Percentiles rank a stretch among this genome's conserved stretches.
Evolutionary conservation across 2,888 invertebrate genomes (phyloP).

Genomic region (Aromia moschata): DNA sequence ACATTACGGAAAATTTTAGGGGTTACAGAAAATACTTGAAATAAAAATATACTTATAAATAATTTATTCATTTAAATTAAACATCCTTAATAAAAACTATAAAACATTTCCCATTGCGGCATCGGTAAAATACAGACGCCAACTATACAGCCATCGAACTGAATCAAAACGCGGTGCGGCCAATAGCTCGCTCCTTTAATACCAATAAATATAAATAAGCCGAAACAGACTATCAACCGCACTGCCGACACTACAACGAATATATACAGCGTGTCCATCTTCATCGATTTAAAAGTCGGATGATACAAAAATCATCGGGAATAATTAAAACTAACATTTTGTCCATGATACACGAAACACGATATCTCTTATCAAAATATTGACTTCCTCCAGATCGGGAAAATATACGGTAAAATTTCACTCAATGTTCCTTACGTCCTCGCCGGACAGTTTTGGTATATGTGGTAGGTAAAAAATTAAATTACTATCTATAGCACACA

Average conservation of each 20-base stretch:
- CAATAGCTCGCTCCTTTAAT: constrained; percentile 2
- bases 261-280: constrained; percentile 4
- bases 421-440: not conserved
- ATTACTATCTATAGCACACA: constrained; percentile 2
- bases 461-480: constrained; percentile 16
- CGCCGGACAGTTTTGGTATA: constrained; percentile 1
- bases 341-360: constrained; percentile 13
- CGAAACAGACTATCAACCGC: constrained; percentile 1
- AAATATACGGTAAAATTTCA: constrained; percentile 1
- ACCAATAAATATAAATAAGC: constrained; percentile 12
- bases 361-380: constrained; percentile 14
- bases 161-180: not conserved
- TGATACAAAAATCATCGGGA: not conserved
- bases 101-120: not conserved
- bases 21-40: too few relatives aligned
- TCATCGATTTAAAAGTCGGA: not conserved
- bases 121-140: not conserved
- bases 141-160: constrained; percentile 2
- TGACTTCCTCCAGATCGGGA: constrained; percentile 12
- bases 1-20: too few relatives aligned
- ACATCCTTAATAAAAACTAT: not conserved
- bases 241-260: not conserved
- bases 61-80: not conserved
- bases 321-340: constrained; percentile 1
- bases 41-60: not conserved